These are phyloP conservation scores for Pegoplata infirma DNA, from an alignment of 2,888 invertebrate genomes.

Conservation along the genomic window DNA sequence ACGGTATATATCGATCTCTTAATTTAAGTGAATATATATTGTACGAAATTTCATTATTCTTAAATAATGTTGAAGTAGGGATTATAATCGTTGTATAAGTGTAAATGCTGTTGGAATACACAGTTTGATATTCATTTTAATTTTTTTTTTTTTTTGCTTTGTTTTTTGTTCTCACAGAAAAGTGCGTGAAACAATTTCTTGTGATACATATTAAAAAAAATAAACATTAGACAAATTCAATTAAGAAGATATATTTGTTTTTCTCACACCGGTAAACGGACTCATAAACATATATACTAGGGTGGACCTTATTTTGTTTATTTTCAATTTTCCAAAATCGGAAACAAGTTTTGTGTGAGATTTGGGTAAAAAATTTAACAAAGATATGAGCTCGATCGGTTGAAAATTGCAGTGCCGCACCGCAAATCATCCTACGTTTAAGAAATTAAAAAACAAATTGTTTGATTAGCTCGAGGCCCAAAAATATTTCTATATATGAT, in stretches of 20 bases:
- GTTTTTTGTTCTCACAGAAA: conserved; percentile 3
- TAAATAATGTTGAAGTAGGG: conserved; percentile 10
- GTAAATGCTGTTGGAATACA: not conserved
- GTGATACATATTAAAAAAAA: conserved; percentile 10
- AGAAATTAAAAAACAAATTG: no score
- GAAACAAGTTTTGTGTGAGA: no score
- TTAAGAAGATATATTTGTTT: conserved; percentile 52
- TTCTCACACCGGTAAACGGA: not conserved
- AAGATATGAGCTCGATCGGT: no score
- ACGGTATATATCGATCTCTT: no score
- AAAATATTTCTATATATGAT: no score
- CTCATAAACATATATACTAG: not conserved
- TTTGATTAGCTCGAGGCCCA: no score
- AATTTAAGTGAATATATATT: not conserved
- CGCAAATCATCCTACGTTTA: no score
- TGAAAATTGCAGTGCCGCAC: no score
- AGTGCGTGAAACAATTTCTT: conserved; percentile 43
- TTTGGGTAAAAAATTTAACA: no score
- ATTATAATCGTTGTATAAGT: conserved; percentile 7
- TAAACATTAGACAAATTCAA: conserved; percentile 59
- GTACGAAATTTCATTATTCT: not conserved
- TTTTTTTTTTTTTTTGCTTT: not conserved
- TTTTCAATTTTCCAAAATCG: no score
- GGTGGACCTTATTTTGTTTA: no score
- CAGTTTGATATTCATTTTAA: not conserved